Evolutionary conservation across 2,888 invertebrate species (phyloP).

Genomic region (Phalera bucephala): DNA sequence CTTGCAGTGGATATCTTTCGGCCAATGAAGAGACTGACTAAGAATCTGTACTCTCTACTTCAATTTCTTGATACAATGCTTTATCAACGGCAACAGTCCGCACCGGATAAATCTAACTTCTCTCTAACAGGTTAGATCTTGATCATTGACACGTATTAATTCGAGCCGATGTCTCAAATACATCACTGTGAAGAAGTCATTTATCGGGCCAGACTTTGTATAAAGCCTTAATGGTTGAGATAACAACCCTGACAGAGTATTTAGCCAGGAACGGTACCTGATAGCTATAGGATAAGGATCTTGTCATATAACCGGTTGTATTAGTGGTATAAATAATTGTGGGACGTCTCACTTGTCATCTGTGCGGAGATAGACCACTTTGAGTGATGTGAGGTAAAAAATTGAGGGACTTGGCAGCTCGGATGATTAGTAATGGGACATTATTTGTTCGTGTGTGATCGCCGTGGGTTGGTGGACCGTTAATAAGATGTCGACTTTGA

Average conservation of each 20-base stretch:
- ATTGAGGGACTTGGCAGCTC: no score
- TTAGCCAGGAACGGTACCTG: slow-evolving; percentile 29
- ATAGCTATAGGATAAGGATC: slow-evolving; percentile 21
- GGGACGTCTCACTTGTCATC: not conserved
- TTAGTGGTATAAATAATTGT: slow-evolving; percentile 21
- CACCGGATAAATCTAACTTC: not conserved
- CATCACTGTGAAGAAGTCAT: slow-evolving; percentile 29
- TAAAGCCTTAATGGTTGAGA: slow-evolving; percentile 26
- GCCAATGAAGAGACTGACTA: no score
- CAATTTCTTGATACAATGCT: no score
- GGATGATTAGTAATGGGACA: no score
- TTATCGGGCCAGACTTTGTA: slow-evolving; percentile 17
- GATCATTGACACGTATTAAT: slow-evolving; percentile 20
- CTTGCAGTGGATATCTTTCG: no score
- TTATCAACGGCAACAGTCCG: no score
- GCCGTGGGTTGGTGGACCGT: no score
- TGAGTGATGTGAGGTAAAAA: slow-evolving; percentile 1
- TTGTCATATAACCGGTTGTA: slow-evolving; percentile 23
- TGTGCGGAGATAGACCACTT: not conserved
- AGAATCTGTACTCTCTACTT: no score
- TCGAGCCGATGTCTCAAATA: slow-evolving; percentile 15
- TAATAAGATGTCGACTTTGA: no score
- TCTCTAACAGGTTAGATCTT: not conserved
- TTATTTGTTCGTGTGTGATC: no score
- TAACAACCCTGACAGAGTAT: slow-evolving; percentile 23